Conservation (phyloP, 2,113 vertebrate genomes). For the Cisticola juncidis region DNA sequence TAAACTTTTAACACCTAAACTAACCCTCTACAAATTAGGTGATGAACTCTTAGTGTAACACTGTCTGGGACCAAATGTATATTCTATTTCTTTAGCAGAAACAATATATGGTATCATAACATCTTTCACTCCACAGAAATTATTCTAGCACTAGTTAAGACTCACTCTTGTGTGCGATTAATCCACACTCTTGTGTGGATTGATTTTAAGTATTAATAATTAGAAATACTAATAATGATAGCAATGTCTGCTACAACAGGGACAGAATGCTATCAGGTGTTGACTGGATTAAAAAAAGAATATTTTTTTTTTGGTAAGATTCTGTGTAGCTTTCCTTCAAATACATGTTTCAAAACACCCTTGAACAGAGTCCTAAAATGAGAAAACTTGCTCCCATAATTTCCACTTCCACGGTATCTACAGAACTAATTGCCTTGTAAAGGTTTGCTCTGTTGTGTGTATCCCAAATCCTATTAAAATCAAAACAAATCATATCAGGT, state of each 20-base stretch:
- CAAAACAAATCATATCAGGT: neutral
- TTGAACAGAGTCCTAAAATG: neutral
- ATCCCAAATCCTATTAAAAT: neutral
- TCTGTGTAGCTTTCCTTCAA: neutral
- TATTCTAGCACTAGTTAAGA: neutral
- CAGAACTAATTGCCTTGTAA: neutral
- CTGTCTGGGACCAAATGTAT: neutral
- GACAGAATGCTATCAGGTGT: neutral
- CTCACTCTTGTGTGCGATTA: neutral
- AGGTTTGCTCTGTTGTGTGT: neutral
- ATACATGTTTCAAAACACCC: neutral
- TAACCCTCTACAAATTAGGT: neutral
- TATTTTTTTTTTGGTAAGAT: neutral
- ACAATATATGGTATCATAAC: neutral
- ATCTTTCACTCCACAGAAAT: neutral
- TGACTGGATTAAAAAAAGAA: neutral
- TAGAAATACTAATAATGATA: neutral
- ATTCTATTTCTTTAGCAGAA: neutral
- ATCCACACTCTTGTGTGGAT: no score
- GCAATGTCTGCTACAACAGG: neutral
- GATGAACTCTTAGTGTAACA: neutral
- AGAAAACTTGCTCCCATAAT: neutral
- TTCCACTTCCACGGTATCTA: neutral
- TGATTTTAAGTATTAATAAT: neutral
- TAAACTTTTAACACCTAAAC: neutral